phyloP scores from a whole-genome alignment of 2,797 vertebrate species.

The Gymnodraco acuticeps region DNA sequence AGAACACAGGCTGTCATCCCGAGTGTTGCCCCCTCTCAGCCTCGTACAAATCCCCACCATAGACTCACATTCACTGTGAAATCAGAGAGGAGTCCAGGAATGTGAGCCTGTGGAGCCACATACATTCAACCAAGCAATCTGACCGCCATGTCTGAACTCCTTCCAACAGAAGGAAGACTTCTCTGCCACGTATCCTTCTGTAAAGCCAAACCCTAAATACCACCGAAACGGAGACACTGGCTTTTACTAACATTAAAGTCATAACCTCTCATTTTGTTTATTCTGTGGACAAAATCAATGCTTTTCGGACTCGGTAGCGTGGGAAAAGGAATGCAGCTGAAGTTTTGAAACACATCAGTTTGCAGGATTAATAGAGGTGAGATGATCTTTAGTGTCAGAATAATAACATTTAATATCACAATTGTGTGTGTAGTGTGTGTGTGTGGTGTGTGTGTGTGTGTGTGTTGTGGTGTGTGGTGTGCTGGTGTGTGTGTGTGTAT shows the following conservation, averaged over 20 bases:
- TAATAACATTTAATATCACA: no score
- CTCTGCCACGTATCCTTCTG: neutral
- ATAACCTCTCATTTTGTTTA: no score
- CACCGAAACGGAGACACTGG: neutral
- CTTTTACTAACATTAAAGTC: neutral
- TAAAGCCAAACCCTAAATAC: neutral
- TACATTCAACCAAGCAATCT: neutral
- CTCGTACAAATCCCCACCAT: constrained; percentile 13
- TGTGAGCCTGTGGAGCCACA: constrained; percentile 3
- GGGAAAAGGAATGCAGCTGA: no score
- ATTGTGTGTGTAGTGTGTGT: constrained; percentile 22
- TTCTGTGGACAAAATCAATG: no score
- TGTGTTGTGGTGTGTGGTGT: neutral
- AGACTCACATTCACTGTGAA: neutral
- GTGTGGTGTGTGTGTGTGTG: constrained; percentile 16
- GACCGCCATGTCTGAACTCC: neutral
- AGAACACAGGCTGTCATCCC: constrained; percentile 50
- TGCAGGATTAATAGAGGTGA: neutral
- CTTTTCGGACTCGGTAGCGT: no score
- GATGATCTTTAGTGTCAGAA: neutral
- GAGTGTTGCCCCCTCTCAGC: constrained; percentile 2
- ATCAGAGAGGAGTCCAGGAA: constrained; percentile 23
- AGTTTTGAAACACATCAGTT: neutral
- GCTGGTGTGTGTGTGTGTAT: no score
- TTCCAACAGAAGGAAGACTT: neutral